Evolutionary conservation across 92 coral and sea anemone species (phyloP), one percentile per base, ranked within the genome.

Genomic region (Pocillopora grandis): DNA sequence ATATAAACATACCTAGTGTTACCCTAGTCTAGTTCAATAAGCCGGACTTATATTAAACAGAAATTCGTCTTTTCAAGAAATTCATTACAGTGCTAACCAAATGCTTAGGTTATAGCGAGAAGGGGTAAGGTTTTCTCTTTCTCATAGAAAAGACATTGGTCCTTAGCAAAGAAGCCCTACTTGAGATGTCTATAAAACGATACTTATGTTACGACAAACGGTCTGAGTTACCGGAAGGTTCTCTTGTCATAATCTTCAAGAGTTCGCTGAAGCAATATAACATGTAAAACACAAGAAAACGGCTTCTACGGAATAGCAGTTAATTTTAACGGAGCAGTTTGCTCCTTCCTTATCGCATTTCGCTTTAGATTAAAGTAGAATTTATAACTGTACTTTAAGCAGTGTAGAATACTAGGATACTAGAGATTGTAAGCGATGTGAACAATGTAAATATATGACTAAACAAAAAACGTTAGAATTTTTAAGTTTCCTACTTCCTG

Each of bases 151-250:
- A 42, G 15, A 62, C 19, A 11, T 49, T 4, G 10, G 58, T 13
- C 72, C 65, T 78, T 72, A 20, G 20, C 65, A 63, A 42, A 72
- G 17, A 78, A 42, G n/a, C 19, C 1, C 57, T 48, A 9, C 18
- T 63, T n/a, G 31, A 35, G 12, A 16, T 48, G 71, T 78, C 62
- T 78, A 21, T 49, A 49, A 78, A 78, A 64, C 72, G 82, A n/a
- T 65, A 64, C 61, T 27, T 20, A 11, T 42, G 42, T 52, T 36
- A 52, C 48, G 59, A 12, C 20, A 10, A 66, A 2, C 1, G 12
- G 37, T 66, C 70, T 20, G 31, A 7, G 15, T 48, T 42, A 77
- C 16, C 17, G 21, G 10, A 12, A 19, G 11, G 66, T 56, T 56
- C 59, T 12, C 65, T 49, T 59, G 56, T 13, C 35, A 11, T 6